Evolutionary conservation across 2,888 invertebrate genomes (phyloP).

Genomic region (Ommatoiulus sabulosus): DNA sequence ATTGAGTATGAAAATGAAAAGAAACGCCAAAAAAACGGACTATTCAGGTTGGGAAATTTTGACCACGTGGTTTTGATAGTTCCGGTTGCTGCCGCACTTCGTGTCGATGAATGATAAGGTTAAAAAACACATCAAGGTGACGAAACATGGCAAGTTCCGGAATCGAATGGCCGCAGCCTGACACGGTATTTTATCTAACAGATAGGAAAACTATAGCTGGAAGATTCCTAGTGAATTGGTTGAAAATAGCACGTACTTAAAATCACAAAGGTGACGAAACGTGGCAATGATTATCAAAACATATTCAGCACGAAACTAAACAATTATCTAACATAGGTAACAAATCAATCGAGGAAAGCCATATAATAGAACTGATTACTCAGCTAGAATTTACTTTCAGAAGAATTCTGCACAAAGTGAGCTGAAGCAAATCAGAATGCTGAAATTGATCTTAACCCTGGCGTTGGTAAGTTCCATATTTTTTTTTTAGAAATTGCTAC

Average conservation of each 20-base stretch:
- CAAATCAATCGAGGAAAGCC: neutral
- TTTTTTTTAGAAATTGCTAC: no score
- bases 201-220: neutral
- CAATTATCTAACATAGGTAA: neutral
- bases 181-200: neutral
- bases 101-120: neutral
- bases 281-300: neutral
- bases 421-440: neutral
- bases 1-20: no score
- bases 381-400: neutral
- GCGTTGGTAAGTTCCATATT: neutral
- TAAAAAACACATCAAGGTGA: neutral
- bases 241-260: neutral
- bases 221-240: neutral
- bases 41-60: no score
- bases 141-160: neutral
- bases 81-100: neutral
- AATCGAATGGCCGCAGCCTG: neutral
- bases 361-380: neutral
- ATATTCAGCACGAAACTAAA: neutral
- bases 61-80: no score
- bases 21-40: no score
- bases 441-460: constrained; percentile 13
- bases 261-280: neutral
- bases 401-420: neutral